Evolutionary conservation across 37 sponge, comb jelly and placozoan species (phyloP), one percentile per base, ranked within the genome.

Genomic region (Oopsacas minuta): DNA sequence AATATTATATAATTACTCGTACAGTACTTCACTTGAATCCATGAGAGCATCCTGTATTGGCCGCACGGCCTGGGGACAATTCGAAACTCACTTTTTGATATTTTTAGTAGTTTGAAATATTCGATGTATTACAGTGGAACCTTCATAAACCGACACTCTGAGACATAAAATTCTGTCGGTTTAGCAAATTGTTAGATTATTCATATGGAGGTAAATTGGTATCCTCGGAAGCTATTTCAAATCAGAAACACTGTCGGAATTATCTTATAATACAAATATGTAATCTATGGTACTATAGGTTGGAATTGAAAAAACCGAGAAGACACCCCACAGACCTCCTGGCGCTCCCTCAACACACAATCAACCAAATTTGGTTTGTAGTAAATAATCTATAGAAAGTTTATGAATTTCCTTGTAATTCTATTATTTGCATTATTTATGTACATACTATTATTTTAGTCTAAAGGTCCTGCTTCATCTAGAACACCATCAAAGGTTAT

Each of bases 41-140:
- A 17, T 17, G 49, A 17, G 15, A 42, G 49, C 49, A 42, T 42
- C 49, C 49, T 8, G 8, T 3, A 61, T 46, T 46, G 75, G 75
- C 75, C 75, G 22, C 75, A 12, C 7, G 75, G 1, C 75, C 30
- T n/a, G 30, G 75, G 75, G 75, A 61, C 75, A 61, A 61, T 61
- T 61, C 75, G 75, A 61, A 61, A 61, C 75, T 61, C 75, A 61
- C 75, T 61, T 61, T 61, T 61, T 61, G 75, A 25, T 61, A 61
- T 61, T 61, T 61, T 10, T 61, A 3, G 22, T 25, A 61, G 7
- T 61, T 25, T 61, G 5, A 32, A 12, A 20, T 61, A 42, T n/a
- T n/a, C n/a, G n/a, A n/a, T n/a, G n/a, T n/a, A n/a, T n/a, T n/a
- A n/a, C n/a, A n/a, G n/a, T n/a, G n/a, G n/a, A n/a, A n/a, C n/a